phyloP scores from a whole-genome alignment of 2,888 invertebrate species.

The Odontomyia ornata region DNA sequence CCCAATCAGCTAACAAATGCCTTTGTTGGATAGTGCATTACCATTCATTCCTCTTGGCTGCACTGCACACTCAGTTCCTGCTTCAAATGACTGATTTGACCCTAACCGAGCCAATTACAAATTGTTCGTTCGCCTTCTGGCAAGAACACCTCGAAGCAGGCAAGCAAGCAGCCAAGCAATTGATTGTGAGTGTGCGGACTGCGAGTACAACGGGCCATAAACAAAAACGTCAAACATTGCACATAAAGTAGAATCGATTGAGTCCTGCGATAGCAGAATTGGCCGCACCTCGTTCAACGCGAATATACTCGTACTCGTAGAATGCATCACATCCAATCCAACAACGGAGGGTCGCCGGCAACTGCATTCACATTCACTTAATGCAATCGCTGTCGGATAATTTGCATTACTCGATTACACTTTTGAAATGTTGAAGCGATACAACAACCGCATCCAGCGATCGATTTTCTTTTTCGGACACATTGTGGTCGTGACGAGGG shows the following conservation, averaged over 20 bases:
- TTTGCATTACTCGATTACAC: no score
- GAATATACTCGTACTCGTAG: no score
- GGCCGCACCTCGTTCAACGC: neutral
- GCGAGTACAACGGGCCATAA: neutral
- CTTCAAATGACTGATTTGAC: constrained; percentile 11
- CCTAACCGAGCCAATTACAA: constrained; percentile 1
- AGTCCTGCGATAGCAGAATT: neutral
- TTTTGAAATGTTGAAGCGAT: no score
- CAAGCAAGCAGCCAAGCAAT: no score
- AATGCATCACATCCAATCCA: no score
- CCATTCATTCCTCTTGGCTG: neutral
- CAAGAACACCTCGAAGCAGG: constrained; percentile 4
- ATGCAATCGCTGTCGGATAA: no score
- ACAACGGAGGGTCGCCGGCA: no score
- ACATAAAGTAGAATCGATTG: constrained; percentile 7
- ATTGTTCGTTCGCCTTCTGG: neutral
- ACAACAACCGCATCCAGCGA: no score
- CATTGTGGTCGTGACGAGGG: no score
- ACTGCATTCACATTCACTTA: no score
- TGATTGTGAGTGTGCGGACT: no score
- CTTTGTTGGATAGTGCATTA: neutral
- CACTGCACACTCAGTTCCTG: neutral
- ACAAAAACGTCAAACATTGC: neutral
- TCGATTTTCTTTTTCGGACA: no score
- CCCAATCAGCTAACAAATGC: neutral